A percentile compares a stretch with the other conserved stretches of the same genome.
These are phyloP conservation scores for Tinea pellionella DNA, from an alignment of 2,888 invertebrate species.

Conservation along the genomic window DNA sequence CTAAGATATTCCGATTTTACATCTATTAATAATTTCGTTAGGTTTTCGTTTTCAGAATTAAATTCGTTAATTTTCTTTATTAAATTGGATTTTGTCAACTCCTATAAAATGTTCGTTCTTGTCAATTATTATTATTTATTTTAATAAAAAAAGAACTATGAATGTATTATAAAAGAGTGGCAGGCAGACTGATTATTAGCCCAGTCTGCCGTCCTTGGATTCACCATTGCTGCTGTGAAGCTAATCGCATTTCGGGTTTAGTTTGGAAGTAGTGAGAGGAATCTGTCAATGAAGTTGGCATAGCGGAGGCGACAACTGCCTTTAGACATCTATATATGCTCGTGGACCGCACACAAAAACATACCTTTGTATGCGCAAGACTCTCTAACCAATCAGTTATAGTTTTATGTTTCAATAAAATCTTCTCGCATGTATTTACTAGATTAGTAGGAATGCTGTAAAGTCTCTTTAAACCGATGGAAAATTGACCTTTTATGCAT, in stretches of 20 bases:
- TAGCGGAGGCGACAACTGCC: too few species aligned
- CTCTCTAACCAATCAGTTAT: slow-evolving; percentile 47
- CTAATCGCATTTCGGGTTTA: too few species aligned
- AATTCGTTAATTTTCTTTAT: slow-evolving; percentile 47
- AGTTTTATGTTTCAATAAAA: slow-evolving; percentile 41
- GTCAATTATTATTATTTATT: neutral
- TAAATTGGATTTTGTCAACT: slow-evolving; percentile 31
- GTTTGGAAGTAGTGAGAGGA: too few species aligned
- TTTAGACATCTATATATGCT: too few species aligned
- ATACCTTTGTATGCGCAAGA: too few species aligned
- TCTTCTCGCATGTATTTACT: slow-evolving; percentile 43
- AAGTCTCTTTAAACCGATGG: slow-evolving; percentile 37
- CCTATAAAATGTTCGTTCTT: slow-evolving; percentile 24
- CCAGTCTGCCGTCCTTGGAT: too few species aligned
- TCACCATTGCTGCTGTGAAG: too few species aligned
- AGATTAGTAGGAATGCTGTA: slow-evolving; percentile 42
- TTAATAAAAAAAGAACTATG: too few species aligned
- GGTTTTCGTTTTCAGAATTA: slow-evolving; percentile 45
- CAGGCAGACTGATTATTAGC: too few species aligned
- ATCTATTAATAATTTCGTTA: slow-evolving; percentile 22
- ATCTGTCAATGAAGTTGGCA: too few species aligned
- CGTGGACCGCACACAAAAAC: too few species aligned
- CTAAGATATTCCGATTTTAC: slow-evolving; percentile 38
- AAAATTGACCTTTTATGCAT: slow-evolving; percentile 13
- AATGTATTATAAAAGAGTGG: too few species aligned